Evolutionary conservation across 1,140 invertebrate genomes (phyloP).

Genomic region (Phymastichus coffea): DNA sequence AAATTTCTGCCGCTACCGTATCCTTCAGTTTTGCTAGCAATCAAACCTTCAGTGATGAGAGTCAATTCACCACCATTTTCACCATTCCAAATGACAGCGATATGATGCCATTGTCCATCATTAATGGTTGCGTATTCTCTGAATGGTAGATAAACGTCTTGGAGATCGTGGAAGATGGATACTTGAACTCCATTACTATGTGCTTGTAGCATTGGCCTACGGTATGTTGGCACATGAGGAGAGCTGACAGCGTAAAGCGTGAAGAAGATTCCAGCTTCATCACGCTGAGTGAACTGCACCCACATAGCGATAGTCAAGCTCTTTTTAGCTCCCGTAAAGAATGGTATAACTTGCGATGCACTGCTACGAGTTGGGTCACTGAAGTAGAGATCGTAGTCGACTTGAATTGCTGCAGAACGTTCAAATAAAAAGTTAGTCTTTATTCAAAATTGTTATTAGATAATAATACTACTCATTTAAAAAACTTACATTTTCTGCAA

Average conservation of each 20-base stretch:
- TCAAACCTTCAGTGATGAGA: conserved; percentile 88
- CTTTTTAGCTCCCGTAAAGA: conserved; percentile 72
- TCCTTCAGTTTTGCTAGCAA: conserved; percentile 84
- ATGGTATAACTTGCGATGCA: conserved; percentile 87
- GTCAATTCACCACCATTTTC: conserved; percentile 78
- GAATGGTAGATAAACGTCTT: conserved; percentile 89
- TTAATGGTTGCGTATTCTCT: conserved; percentile 90
- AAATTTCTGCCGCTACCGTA: conserved; percentile 78
- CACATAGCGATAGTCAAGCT: conserved; percentile 91
- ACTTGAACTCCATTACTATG: conserved; percentile 88
- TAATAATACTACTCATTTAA: conserved; percentile 1
- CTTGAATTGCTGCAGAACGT: conserved; percentile 79
- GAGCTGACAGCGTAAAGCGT: conserved; percentile 86
- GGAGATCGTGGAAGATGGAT: conserved; percentile 81
- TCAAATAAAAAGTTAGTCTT: conserved; percentile 7
- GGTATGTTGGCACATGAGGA: conserved; percentile 75
- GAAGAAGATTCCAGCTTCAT: conserved; percentile 90
- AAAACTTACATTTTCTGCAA: conserved; percentile 83
- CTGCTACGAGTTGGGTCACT: conserved; percentile 85
- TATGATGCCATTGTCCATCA: conserved; percentile 95
- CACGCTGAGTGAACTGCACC: conserved; percentile 90
- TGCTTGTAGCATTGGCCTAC: conserved; percentile 81
- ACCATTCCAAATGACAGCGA: conserved; percentile 92
- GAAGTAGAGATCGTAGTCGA: conserved; percentile 94
- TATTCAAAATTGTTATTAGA: conserved; percentile 1